A percentile compares a stretch with the other conserved stretches of the same genome.
Conservation (phyloP, 2,113 vertebrate genomes). For the Oncorhynchus clarkii region DNA sequence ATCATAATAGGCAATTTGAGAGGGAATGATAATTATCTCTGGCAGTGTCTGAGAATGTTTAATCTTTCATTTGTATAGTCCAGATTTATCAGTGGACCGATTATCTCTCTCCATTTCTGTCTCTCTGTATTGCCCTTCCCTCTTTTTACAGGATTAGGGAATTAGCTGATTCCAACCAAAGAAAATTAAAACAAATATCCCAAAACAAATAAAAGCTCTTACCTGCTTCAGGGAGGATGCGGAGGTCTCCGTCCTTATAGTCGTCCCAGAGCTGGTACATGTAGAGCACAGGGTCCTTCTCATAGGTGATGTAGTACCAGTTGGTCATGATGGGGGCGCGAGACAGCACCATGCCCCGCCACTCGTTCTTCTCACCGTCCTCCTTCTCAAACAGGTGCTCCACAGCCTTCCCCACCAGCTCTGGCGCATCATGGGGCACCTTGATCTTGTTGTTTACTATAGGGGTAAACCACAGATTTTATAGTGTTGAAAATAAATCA, state of each 20-base stretch:
- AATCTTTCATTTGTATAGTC: no score
- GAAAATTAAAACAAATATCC: no score
- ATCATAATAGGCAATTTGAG: no score
- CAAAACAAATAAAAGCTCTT: background rate
- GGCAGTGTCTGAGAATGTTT: no score
- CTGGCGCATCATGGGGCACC: conserved; percentile 75
- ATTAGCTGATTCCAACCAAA: no score
- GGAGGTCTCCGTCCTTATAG: conserved; percentile 79
- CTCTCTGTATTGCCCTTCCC: no score
- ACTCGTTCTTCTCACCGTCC: conserved; percentile 80
- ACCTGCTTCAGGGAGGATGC: conserved; percentile 80
- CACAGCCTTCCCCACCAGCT: conserved; percentile 78
- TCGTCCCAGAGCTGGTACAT: conserved; percentile 84
- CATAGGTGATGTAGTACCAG: conserved; percentile 84
- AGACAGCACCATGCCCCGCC: conserved; percentile 81
- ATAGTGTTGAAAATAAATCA: no score
- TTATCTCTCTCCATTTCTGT: no score
- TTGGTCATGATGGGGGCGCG: conserved; percentile 81
- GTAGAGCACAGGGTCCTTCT: conserved; percentile 82
- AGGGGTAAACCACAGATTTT: background rate
- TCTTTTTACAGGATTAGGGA: no score
- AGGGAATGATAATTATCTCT: no score
- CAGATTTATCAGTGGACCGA: no score
- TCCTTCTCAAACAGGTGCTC: conserved; percentile 83
- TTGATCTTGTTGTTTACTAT: conserved; percentile 80